These are phyloP conservation scores for Bagarius yarrelli DNA, from an alignment of 2,113 vertebrate genomes.

Conservation along the genomic window DNA sequence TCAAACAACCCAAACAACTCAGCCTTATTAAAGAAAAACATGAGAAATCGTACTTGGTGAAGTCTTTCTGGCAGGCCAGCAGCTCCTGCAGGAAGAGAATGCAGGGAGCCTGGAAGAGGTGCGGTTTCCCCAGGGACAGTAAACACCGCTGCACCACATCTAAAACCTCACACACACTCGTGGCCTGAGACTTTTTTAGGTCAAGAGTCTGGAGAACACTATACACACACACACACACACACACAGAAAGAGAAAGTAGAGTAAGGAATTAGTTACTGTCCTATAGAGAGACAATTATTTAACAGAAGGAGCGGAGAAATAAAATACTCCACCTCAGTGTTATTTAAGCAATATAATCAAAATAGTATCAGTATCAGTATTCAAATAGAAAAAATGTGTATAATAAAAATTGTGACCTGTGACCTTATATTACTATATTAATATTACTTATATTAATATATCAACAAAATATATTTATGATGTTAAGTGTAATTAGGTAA, in stretches of 20 bases:
- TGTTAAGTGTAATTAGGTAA: no score
- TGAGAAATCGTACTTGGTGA: conserved; percentile 79
- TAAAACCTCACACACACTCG: conserved; percentile 82
- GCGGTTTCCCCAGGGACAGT: conserved; percentile 81
- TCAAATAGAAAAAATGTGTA: no score
- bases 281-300: background rate
- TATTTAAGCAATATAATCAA: background rate
- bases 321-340: no score
- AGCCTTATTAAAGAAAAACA: background rate
- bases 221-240: conserved; percentile 27
- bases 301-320: background rate
- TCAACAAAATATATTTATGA: no score
- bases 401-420: no score
- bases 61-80: conserved; percentile 92
- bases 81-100: conserved; percentile 92
- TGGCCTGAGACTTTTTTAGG: conserved; percentile 85
- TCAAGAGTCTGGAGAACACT: conserved; percentile 89
- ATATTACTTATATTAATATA: no score
- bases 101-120: conserved; percentile 87
- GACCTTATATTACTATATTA: no score
- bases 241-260: background rate
- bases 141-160: conserved; percentile 81
- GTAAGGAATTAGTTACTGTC: background rate
- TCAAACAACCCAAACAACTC: background rate
- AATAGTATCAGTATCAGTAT: no score